These are phyloP conservation scores for Gymnodraco acuticeps DNA, from an alignment of 2,797 vertebrate species.

Conservation along the genomic window DNA sequence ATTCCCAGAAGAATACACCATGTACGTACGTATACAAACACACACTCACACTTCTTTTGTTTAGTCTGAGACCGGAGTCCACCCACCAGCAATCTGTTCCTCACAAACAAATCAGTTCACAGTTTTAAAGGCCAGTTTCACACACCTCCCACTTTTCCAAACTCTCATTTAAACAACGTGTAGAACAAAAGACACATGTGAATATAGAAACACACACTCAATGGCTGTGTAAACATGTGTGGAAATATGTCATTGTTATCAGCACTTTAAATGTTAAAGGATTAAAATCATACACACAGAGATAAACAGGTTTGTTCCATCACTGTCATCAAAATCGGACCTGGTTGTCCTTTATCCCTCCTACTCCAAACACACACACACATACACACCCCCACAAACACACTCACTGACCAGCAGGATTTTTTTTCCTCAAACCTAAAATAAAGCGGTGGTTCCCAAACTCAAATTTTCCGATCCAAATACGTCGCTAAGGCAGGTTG, in stretches of 20 bases:
- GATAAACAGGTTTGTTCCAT: constrained; percentile 29
- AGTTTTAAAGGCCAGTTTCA: constrained; percentile 31
- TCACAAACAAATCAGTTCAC: constrained; percentile 52
- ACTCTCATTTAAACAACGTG: constrained; percentile 15
- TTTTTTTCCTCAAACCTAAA: constrained; percentile 56
- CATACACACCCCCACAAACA: constrained; percentile 10
- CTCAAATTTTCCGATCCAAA: constrained; percentile 76
- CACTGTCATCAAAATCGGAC: constrained; percentile 20
- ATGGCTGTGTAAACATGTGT: not conserved
- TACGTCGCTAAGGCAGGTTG: constrained; percentile 67
- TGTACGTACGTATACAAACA: constrained; percentile 18
- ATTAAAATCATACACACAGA: constrained; percentile 9
- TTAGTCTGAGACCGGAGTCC: constrained; percentile 65
- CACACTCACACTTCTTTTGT: constrained; percentile 47
- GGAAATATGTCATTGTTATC: constrained; percentile 14
- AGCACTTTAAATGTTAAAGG: not conserved
- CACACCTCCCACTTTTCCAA: constrained; percentile 8
- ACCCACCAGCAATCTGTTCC: constrained; percentile 69
- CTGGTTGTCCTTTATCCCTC: constrained; percentile 7
- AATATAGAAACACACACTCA: constrained; percentile 6
- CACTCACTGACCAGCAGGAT: constrained; percentile 12
- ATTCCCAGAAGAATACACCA: not conserved
- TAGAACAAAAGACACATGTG: not conserved
- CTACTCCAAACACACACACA: constrained; percentile 4
- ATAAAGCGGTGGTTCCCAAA: constrained; percentile 68